A percentile compares a stretch with the other conserved stretches of the same genome.
Conservation (phyloP, 2,797 vertebrate genomes). For the Sebastes taczanowskii region DNA sequence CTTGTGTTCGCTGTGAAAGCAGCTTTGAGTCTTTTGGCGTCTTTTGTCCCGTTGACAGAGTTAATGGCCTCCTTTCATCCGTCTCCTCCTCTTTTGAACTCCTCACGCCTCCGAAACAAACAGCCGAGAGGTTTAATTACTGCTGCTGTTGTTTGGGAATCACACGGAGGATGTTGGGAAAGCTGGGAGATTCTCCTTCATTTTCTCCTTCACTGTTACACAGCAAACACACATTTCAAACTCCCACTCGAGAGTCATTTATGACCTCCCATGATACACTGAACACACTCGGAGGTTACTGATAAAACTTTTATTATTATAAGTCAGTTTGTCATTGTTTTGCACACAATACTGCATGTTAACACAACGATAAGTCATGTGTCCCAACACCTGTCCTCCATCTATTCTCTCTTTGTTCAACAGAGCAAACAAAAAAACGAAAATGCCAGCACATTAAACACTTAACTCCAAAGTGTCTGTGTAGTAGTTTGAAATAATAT, state of each 20-base stretch:
- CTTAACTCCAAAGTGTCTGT: neutral
- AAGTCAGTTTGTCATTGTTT: constrained; percentile 54
- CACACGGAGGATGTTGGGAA: constrained; percentile 9
- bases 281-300: constrained; percentile 1
- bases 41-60: constrained; percentile 25
- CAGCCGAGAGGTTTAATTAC: constrained; percentile 11
- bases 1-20: neutral
- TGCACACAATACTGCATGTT: constrained; percentile 66
- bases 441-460: neutral
- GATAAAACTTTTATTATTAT: constrained; percentile 61
- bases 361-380: constrained; percentile 52
- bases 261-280: neutral
- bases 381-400: constrained; percentile 43
- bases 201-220: neutral
- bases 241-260: neutral
- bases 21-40: constrained; percentile 11
- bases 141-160: constrained; percentile 16
- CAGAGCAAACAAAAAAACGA: neutral
- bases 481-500: neutral
- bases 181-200: constrained; percentile 6
- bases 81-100: constrained; percentile 1
- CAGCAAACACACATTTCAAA: neutral
- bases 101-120: constrained; percentile 3
- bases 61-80: constrained; percentile 25
- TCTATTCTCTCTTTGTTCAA: neutral